Percentiles rank a stretch among this genome's conserved stretches.
phyloP scores from a whole-genome alignment of 1,140 invertebrate genomes.

The Drepana arcuata region DNA sequence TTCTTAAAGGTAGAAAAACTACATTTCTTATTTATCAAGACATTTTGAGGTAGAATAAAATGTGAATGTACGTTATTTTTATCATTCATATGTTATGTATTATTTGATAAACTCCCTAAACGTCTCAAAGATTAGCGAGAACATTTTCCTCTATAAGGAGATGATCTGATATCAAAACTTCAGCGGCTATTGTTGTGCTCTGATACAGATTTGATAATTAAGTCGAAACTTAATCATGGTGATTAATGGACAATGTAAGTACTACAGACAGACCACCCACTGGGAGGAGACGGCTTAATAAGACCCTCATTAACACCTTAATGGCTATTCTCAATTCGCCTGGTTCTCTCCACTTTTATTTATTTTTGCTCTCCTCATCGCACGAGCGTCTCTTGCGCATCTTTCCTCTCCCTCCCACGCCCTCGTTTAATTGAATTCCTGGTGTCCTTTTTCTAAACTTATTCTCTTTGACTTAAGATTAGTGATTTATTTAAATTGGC shows the following conservation, averaged over 20 bases:
- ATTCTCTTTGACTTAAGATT: slow-evolving; percentile 66
- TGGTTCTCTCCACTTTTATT: slow-evolving; percentile 56
- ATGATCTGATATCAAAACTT: background rate
- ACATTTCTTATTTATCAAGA: too few relatives aligned
- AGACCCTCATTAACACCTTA: slow-evolving; percentile 68
- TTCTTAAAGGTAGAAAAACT: too few relatives aligned
- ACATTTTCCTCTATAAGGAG: too few relatives aligned
- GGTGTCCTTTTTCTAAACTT: slow-evolving; percentile 54
- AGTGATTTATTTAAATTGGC: slow-evolving; percentile 64
- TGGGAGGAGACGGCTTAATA: slow-evolving; percentile 64
- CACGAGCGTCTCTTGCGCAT: slow-evolving; percentile 17
- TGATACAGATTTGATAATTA: slow-evolving; percentile 51
- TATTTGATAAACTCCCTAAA: too few relatives aligned
- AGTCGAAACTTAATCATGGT: slow-evolving; percentile 40
- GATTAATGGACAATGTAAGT: slow-evolving; percentile 57
- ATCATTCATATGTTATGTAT: too few relatives aligned
- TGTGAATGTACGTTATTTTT: too few relatives aligned
- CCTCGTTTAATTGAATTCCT: slow-evolving; percentile 58
- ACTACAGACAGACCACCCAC: slow-evolving; percentile 54
- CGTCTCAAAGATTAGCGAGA: too few relatives aligned
- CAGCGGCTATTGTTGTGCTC: slow-evolving; percentile 20
- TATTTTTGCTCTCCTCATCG: slow-evolving; percentile 37
- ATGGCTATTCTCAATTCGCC: slow-evolving; percentile 65
- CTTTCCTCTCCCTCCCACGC: slow-evolving; percentile 25
- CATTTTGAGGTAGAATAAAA: too few relatives aligned